Evolutionary conservation across 2,888 invertebrate genomes (phyloP).

Genomic region (Aphodius sticticus): DNA sequence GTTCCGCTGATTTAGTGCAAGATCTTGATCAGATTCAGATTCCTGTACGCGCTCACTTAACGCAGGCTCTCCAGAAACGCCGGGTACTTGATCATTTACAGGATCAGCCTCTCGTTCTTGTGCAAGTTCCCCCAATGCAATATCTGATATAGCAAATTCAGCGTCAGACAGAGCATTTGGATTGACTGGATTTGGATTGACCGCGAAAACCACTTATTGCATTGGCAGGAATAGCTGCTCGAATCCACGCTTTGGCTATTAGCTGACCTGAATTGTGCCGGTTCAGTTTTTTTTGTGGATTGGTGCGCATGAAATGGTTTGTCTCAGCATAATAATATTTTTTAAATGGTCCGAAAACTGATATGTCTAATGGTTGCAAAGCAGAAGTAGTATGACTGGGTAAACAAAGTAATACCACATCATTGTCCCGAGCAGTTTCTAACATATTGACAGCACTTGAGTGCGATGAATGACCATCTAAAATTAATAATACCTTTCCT

Average conservation of each 20-base stretch:
- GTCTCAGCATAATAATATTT: slow-evolving; percentile 40
- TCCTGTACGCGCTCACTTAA: not conserved
- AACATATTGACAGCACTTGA: slow-evolving; percentile 40
- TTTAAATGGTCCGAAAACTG: slow-evolving; percentile 48
- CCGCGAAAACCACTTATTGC: not conserved
- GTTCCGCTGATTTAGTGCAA: slow-evolving; percentile 4
- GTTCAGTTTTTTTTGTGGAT: slow-evolving; percentile 40
- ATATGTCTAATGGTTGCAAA: slow-evolving; percentile 48
- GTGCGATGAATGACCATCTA: slow-evolving; percentile 51
- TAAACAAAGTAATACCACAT: slow-evolving; percentile 48
- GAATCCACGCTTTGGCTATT: slow-evolving; percentile 36
- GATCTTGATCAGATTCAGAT: not conserved
- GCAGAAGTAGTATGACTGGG: slow-evolving; percentile 48
- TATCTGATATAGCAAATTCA: slow-evolving; percentile 4
- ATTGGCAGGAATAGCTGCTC: slow-evolving; percentile 29
- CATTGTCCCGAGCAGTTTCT: slow-evolving; percentile 44
- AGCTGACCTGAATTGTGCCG: slow-evolving; percentile 41
- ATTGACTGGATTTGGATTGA: not conserved
- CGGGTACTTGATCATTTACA: not conserved
- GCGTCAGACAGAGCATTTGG: not conserved
- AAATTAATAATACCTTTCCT: slow-evolving; percentile 47
- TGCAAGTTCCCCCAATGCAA: not conserved
- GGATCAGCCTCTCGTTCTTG: not conserved
- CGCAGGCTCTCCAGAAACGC: not conserved
- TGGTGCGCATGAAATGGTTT: slow-evolving; percentile 36